Evolutionary conservation across 2,797 vertebrate genomes (phyloP), one percentile per base, ranked within the genome.

Genomic region (Galaxias olidus): DNA sequence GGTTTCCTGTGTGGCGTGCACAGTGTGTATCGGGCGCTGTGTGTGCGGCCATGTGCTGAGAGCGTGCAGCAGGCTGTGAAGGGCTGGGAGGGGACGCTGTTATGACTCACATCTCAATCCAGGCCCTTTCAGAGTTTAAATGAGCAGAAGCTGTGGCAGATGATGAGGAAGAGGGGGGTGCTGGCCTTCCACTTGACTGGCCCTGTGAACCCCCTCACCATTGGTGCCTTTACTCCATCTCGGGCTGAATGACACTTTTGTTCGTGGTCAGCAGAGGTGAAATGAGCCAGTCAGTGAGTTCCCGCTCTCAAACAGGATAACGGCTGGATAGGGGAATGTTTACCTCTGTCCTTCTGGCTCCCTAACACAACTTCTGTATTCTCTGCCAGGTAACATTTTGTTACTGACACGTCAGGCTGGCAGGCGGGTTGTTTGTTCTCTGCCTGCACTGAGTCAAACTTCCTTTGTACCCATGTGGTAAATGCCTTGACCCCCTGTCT

Each of bases 221-320:
- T 91, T 92, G 92, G 90, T 93, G 92, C 93, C 86, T 92, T 93
- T 88, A 90, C 84, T 93, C 88, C 92, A 89, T 93, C 94, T 91
- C 93, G 90, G 90, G 88, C 91, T 94, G 90, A 97, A 95, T 95
- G 92, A 93, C 92, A 93, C 94, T 95, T 96, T 96, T 97, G 95
- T 96, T 95, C 91, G 85, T 94, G 93, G 90, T 93, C 94, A 95
- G 93, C 93, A 91, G 95, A 95, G 95, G 94, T 95, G 94, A 96
- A 96, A 95, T 93, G 93, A 95, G 92, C 94, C 92, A 94, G 94
- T 95, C 93, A 94, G 93, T 90, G 88, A 30, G 75, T 82, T 84
- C 89, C 89, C 86, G 88, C 84, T 86, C 75, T 86, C 89, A 87
- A 88, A 89, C 83, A 83, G 91, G 88, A 87, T 91, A 94, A 92